phyloP scores from a whole-genome alignment of 2,113 vertebrate species.

The Shinisaurus crocodilurus region DNA sequence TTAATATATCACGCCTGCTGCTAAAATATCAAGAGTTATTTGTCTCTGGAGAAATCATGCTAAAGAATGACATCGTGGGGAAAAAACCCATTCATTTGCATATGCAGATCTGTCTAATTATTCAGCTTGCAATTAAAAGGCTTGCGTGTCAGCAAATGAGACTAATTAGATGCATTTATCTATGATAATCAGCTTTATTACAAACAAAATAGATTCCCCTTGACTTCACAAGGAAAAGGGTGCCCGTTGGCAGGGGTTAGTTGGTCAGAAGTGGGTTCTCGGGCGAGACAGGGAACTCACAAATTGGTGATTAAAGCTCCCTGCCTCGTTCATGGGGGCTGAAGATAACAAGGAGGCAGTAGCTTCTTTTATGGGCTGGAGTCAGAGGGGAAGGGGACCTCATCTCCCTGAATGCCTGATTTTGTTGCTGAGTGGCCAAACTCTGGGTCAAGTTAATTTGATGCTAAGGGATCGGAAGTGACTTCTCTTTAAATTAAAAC shows the following conservation, averaged over 20 bases:
- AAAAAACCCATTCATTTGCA: slow-evolving; percentile 74
- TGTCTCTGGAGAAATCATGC: slow-evolving; percentile 75
- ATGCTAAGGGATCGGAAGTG: not conserved
- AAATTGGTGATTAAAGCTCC: not conserved
- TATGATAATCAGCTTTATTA: slow-evolving; percentile 77
- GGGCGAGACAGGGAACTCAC: not conserved
- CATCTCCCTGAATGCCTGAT: not conserved
- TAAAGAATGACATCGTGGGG: slow-evolving; percentile 68
- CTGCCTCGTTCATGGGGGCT: not conserved
- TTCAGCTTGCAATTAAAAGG: slow-evolving; percentile 79
- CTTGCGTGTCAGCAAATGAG: slow-evolving; percentile 83
- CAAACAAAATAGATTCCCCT: slow-evolving; percentile 75
- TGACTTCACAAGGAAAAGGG: slow-evolving; percentile 41
- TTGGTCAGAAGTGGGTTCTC: slow-evolving; percentile 4
- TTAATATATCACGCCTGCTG: slow-evolving; percentile 73
- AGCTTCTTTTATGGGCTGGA: not conserved
- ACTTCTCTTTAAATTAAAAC: not conserved
- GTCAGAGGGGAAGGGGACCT: not conserved
- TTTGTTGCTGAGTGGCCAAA: not conserved
- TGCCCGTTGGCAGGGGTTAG: not conserved
- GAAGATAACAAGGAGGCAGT: fast-evolving
- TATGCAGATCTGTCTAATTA: slow-evolving; percentile 83
- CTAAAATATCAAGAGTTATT: slow-evolving; percentile 72
- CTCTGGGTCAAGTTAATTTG: fast-evolving
- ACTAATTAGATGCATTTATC: slow-evolving; percentile 82